Conservation (phyloP, 2,888 invertebrate species). For the Lapara coniferarum region DNA sequence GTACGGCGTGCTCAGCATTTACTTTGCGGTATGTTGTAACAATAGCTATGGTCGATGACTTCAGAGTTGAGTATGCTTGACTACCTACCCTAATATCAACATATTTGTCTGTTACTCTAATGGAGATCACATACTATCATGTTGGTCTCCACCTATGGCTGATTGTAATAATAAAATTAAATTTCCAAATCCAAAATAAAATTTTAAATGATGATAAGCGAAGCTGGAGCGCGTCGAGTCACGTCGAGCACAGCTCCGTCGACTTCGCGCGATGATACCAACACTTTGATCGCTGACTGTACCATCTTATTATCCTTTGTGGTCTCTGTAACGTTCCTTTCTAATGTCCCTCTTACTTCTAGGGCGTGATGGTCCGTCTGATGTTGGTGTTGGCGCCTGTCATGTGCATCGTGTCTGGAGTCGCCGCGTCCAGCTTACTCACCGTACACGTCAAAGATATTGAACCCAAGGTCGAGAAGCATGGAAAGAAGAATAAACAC, state of each 20-base stretch:
- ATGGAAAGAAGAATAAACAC: constrained; percentile 85
- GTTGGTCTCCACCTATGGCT: too few relatives aligned
- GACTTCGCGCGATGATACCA: constrained; percentile 78
- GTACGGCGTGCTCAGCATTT: constrained; percentile 98
- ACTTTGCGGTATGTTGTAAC: constrained; percentile 92
- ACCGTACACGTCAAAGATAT: constrained; percentile 93
- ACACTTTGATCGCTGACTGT: constrained; percentile 87
- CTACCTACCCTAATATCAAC: too few relatives aligned
- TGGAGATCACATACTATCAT: too few relatives aligned
- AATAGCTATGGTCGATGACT: not conserved
- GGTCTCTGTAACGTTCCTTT: constrained; percentile 23
- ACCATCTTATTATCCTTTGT: constrained; percentile 12
- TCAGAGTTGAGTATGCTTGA: too few relatives aligned
- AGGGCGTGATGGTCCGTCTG: constrained; percentile 99
- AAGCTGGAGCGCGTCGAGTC: constrained; percentile 73
- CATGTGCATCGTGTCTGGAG: constrained; percentile 98
- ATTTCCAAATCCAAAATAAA: too few relatives aligned
- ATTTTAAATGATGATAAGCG: constrained; percentile 61
- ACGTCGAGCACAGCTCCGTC: constrained; percentile 63
- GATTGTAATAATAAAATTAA: too few relatives aligned
- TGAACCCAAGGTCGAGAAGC: constrained; percentile 87
- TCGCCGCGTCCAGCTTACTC: constrained; percentile 94
- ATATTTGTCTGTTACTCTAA: too few relatives aligned
- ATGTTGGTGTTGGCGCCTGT: constrained; percentile 99
- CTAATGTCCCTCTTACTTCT: constrained; percentile 40